Base-by-base conservation (phyloP, 2,113 vertebrate species). In the Ardeotis arabs region DNA sequence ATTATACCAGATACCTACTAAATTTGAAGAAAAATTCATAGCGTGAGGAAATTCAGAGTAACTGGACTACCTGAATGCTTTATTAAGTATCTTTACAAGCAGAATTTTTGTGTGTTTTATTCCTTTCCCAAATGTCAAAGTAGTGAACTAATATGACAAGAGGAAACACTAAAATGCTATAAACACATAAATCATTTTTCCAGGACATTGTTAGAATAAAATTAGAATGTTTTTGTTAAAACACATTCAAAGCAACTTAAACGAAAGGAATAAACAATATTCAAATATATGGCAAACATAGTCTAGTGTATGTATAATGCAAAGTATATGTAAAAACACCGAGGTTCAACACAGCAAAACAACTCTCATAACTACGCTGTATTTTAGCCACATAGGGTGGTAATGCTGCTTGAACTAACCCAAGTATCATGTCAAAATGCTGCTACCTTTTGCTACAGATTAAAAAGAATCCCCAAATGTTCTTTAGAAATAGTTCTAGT, bases 181-280 rank as follows among this genome's bases (percentile, higher is more conserved):
- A 59, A 88, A 81, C 29, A 53, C 6, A 68, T 19, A 60, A 83
- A 86, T 21, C 75, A 22, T 73, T 78, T 68, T 89, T 91, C 35
- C 58, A 66, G 5, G 0, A 45, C 22, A 81, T 7, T 49, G 29
- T 14, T 45, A 67, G n/a, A 90, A 84, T 68, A 72, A 84, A 64
- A 70, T 70, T 16, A 56, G 29, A 88, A 76, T 84, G 72, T 56
- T 93, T 92, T 88, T 75, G 29, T 68, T 88, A 84, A 63, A 94
- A 90, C 52, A 86, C 4, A 77, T 59, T 93, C 70, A 95, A 93
- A 90, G 55, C n/a, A 90, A 84, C 49, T 88, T 73, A 90, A 94
- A 87, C 12, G 29, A 83, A 90, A 94, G 33, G 39, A 84, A 86
- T 74, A 95, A 94, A 84, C 16, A 76, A 21, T 23, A 94, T 59